Percentiles rank a stretch among this genome's conserved stretches.
Conservation (phyloP, 2,797 vertebrate genomes). For the Paguma larvata region DNA sequence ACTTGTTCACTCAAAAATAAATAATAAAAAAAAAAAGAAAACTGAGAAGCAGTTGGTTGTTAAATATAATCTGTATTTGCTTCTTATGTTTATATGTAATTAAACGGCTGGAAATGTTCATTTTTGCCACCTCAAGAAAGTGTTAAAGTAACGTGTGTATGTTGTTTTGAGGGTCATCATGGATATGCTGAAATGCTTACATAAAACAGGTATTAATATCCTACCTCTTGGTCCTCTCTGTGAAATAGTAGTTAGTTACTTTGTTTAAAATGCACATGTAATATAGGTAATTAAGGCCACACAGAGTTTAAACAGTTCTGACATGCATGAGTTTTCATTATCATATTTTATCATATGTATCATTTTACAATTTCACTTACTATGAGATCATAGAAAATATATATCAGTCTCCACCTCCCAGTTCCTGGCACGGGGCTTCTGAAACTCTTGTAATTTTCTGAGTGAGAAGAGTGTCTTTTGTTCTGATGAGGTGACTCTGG, state of each 20-base stretch:
- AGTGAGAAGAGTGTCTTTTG: background rate
- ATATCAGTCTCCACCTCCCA: background rate
- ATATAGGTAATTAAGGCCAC: background rate
- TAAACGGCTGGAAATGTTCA: background rate
- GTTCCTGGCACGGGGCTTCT: background rate
- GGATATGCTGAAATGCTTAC: slow-evolving; percentile 18
- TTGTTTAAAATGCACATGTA: background rate
- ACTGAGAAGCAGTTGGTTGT: background rate
- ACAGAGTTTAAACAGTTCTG: background rate
- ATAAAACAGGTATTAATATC: background rate
- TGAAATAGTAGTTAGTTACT: background rate
- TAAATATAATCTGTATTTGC: background rate
- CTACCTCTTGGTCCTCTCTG: background rate
- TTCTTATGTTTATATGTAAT: background rate
- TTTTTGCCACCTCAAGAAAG: slow-evolving; percentile 2
- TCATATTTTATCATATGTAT: background rate
- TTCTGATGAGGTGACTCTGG: background rate
- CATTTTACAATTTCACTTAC: slow-evolving; percentile 9
- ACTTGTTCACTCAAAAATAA: too few relatives aligned
- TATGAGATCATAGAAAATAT: background rate
- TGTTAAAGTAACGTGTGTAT: background rate
- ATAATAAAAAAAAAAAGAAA: too few relatives aligned
- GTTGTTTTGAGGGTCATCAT: background rate
- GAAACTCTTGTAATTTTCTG: background rate
- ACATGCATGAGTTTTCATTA: background rate